A percentile compares a stretch with the other conserved stretches of the same genome.
Evolutionary conservation across 2,113 vertebrate genomes (phyloP).

Genomic region (Ovibos moschatus): DNA sequence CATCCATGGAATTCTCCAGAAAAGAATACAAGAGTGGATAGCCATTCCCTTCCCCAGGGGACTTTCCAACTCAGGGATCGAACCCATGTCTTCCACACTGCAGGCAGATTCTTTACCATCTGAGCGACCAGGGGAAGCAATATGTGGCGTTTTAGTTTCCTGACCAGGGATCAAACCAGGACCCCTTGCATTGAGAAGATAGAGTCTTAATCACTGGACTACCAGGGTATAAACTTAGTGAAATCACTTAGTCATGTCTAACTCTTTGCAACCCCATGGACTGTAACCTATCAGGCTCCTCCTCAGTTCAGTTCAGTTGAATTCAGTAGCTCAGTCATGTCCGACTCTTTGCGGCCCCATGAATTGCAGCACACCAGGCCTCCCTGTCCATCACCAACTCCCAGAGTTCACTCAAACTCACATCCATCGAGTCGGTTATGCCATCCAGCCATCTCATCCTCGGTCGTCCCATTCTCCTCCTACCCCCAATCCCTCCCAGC

Average conservation of each 20-base stretch:
- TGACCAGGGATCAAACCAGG: background rate
- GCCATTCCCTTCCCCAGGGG: background rate
- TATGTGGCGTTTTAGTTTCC: background rate
- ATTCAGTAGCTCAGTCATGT: too few species aligned
- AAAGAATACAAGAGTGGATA: background rate
- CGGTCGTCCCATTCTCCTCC: too few species aligned
- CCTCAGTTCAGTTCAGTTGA: background rate
- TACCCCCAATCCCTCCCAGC: too few species aligned
- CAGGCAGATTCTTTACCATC: background rate
- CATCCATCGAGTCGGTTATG: too few species aligned
- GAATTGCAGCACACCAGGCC: too few species aligned
- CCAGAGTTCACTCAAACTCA: too few species aligned
- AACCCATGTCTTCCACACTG: background rate
- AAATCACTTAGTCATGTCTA: accelerated
- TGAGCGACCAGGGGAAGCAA: background rate
- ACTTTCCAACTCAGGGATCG: background rate
- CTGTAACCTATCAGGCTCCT: background rate
- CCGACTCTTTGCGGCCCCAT: too few species aligned
- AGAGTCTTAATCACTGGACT: background rate
- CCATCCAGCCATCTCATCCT: too few species aligned
- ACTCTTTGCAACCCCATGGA: background rate
- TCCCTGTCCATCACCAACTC: too few species aligned
- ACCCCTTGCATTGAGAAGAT: background rate
- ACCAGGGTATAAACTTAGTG: background rate
- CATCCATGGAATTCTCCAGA: background rate